Evolutionary conservation across 2,888 invertebrate genomes (phyloP), one percentile per base, ranked within the genome.

Genomic region (Apamea epomidion): DNA sequence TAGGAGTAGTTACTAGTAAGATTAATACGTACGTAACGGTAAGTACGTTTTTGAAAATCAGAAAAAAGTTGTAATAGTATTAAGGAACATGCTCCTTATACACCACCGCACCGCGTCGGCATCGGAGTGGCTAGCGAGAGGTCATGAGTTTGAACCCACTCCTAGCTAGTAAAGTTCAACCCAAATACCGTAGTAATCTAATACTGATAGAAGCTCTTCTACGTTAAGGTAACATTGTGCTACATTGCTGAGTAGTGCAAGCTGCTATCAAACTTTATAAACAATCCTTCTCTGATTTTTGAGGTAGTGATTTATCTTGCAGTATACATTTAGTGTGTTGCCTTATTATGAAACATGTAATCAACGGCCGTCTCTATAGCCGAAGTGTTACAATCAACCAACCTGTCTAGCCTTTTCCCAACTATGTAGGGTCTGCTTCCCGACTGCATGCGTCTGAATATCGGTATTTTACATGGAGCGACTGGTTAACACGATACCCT

Each of bases 191-290:
- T 18, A 25, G 62, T 77, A 77, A 77, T 64, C 29, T 51, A 64
- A 78, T 78, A 42, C 14, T 51, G 21, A 18, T 78, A 79, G 65
- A 78, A 79, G 80, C 78, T 65, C n/a, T 16, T 78, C 62, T 42
- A 18, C 14, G 25, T 29, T 77, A 18, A 64, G 5, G 25, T 18
- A 42, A 64, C 37, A 51, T 64, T n/a, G 42, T 78, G 51, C 29
- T 65, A 32, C 4, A n/a, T 10, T 54, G 5, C 18, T 32, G 29
- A 48, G 21, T 65, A 54, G 51, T 45, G 29, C 51, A 48, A 3
- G 37, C 37, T 37, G 4, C 2, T 25, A 18, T 42, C 25, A 21
- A 64, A 32, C 18, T 77, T 62, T 58, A 18, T 37, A 37, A 18
- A 37, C 7, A 12, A 21, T 21, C 1, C 16, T 37, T 37, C 18